These are phyloP conservation scores for Sinocyclocheilus grahami DNA, from an alignment of 2,113 vertebrate genomes.

Conservation along the genomic window DNA sequence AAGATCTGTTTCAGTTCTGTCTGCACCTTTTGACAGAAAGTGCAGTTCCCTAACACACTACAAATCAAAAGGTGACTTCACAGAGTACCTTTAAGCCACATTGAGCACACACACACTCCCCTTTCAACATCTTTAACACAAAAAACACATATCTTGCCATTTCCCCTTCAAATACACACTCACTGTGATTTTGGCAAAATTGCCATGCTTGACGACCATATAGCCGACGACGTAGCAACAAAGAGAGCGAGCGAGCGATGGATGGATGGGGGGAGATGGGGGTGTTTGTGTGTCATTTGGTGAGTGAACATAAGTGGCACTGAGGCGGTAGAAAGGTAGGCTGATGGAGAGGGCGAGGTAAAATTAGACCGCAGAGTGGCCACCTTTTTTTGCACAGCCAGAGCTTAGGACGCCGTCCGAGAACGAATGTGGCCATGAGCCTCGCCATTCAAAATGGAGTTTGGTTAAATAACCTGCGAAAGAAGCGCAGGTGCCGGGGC, in stretches of 20 bases:
- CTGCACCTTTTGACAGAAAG: slow-evolving; percentile 1
- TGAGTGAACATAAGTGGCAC: slow-evolving; percentile 78
- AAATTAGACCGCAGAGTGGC: slow-evolving; percentile 74
- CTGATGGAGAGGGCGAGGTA: slow-evolving; percentile 66
- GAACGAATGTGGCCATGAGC: slow-evolving; percentile 68
- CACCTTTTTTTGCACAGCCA: slow-evolving; percentile 29
- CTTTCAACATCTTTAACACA: slow-evolving; percentile 31
- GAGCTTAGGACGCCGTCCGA: not conserved
- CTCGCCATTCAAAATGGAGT: slow-evolving; percentile 47
- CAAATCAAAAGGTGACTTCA: slow-evolving; percentile 32
- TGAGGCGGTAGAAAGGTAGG: slow-evolving; percentile 63
- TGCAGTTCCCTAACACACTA: slow-evolving; percentile 16
- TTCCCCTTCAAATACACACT: slow-evolving; percentile 55
- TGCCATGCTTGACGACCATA: slow-evolving; percentile 55
- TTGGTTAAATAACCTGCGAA: slow-evolving; percentile 34
- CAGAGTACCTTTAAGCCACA: slow-evolving; percentile 52
- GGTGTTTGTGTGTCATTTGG: slow-evolving; percentile 70
- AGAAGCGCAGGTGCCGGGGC: slow-evolving; percentile 38
- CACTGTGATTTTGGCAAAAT: slow-evolving; percentile 46
- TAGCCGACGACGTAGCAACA: slow-evolving; percentile 57
- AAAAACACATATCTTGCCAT: slow-evolving; percentile 28
- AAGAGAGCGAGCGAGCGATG: slow-evolving; percentile 1
- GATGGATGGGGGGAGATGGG: slow-evolving; percentile 38
- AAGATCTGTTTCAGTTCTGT: slow-evolving; percentile 3
- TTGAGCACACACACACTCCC: slow-evolving; percentile 19